Evolutionary conservation across 30 jellyfish, hydroid and myxozoan genomes (phyloP).

Genomic region (Mastigias papua): DNA sequence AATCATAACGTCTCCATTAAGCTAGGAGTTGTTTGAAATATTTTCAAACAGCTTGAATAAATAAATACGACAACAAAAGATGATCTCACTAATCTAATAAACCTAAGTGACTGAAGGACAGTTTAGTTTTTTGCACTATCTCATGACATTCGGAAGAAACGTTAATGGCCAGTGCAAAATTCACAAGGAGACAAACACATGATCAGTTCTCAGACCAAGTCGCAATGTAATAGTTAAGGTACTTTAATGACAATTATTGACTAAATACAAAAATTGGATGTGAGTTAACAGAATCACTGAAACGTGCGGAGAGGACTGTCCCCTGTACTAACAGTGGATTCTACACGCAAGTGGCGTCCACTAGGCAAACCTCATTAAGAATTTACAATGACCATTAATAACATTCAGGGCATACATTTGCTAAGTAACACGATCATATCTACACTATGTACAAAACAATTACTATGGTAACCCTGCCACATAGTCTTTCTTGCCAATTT

Average conservation of each 20-base stretch:
- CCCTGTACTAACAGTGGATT: neutral
- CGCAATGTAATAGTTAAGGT: too few relatives aligned
- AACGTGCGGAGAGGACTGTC: too few relatives aligned
- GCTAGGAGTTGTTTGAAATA: too few relatives aligned
- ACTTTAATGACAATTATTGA: too few relatives aligned
- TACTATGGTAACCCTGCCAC: neutral
- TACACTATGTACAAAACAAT: constrained; percentile 46
- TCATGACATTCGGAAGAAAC: neutral
- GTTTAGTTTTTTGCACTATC: neutral
- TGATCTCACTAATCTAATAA: too few relatives aligned
- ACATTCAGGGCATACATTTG: neutral
- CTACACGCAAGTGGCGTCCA: neutral
- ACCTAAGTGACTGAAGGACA: too few relatives aligned
- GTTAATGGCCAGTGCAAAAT: neutral
- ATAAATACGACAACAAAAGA: too few relatives aligned
- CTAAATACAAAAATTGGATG: too few relatives aligned
- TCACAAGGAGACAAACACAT: neutral
- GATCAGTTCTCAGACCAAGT: too few relatives aligned
- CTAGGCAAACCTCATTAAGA: neutral
- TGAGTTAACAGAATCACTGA: too few relatives aligned
- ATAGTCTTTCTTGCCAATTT: neutral
- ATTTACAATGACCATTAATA: constrained; percentile 3
- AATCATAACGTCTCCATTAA: too few relatives aligned
- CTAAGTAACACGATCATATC: constrained; percentile 20
- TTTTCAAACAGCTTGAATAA: too few relatives aligned